Conservation (phyloP, 2,113 vertebrate genomes). For the Diadophis punctatus region DNA sequence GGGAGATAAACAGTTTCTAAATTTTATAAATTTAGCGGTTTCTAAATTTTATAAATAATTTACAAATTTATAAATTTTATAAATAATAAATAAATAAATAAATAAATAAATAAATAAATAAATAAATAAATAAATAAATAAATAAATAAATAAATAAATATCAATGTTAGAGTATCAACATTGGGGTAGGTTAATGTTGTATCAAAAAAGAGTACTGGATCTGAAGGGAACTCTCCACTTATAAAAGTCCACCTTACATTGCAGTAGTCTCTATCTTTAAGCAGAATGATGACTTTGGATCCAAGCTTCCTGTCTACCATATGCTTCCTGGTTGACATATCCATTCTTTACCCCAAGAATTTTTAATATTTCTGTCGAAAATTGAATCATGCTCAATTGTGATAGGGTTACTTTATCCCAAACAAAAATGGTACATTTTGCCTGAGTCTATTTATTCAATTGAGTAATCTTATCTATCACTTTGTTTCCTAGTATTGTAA, state of each 20-base stretch:
- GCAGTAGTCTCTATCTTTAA: not conserved
- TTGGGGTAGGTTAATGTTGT: not conserved
- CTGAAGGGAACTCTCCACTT: not conserved
- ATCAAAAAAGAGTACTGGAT: not conserved
- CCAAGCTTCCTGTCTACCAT: not conserved
- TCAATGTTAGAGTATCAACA: not conserved
- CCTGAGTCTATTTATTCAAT: not conserved
- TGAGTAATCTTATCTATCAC: not conserved
- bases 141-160: not conserved
- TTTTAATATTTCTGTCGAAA: not conserved
- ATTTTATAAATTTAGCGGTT: not conserved
- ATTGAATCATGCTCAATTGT: not conserved
- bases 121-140: not conserved
- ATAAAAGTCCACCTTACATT: not conserved
- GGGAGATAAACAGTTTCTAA: not conserved
- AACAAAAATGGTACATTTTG: not conserved
- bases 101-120: too few relatives aligned
- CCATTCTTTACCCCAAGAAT: not conserved
- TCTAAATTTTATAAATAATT: too few relatives aligned
- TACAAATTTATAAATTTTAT: too few relatives aligned
- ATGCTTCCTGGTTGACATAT: not conserved
- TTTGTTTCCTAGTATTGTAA: not conserved
- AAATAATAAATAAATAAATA: too few relatives aligned
- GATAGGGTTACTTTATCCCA: not conserved
- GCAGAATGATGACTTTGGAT: not conserved